Conservation (phyloP, 2,797 vertebrate species). For the Sphaeramia orbicularis region DNA sequence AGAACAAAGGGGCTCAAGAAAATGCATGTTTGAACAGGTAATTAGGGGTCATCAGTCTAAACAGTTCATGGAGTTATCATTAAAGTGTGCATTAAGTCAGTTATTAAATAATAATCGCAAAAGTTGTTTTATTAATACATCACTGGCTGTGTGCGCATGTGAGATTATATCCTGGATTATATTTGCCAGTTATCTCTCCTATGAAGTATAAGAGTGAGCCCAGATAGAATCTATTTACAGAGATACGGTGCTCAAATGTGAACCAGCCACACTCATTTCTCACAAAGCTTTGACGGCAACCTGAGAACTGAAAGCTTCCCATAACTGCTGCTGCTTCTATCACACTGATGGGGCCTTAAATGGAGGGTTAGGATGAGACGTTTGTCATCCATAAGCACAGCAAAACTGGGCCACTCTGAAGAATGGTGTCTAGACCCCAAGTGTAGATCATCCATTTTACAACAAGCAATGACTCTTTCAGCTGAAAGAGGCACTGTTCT, state of each 20-base stretch:
- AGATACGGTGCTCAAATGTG: constrained; percentile 46
- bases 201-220: constrained; percentile 22
- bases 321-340: constrained; percentile 58
- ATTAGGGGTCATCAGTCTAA: too few species aligned
- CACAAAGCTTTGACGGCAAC: constrained; percentile 58
- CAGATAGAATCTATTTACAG: constrained; percentile 58
- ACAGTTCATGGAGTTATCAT: too few species aligned
- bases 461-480: constrained; percentile 51
- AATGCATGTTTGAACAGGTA: too few species aligned
- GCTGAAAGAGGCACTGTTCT: constrained; percentile 56
- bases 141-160: not conserved
- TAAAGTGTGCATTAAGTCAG: too few species aligned
- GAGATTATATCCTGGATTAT: constrained; percentile 10
- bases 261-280: constrained; percentile 63
- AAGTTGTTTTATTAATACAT: constrained; percentile 9
- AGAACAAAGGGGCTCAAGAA: too few species aligned
- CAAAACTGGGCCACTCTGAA: constrained; percentile 74
- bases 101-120: not conserved
- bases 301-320: constrained; percentile 63
- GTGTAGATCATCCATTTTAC: constrained; percentile 72
- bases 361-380: constrained; percentile 60
- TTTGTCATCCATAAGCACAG: constrained; percentile 68
- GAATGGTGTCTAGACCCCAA: constrained; percentile 67
- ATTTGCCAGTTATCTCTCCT: constrained; percentile 35
- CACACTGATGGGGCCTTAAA: constrained; percentile 70